Conservation (phyloP, 2,888 invertebrate genomes). For the Leucozona laternaria region DNA sequence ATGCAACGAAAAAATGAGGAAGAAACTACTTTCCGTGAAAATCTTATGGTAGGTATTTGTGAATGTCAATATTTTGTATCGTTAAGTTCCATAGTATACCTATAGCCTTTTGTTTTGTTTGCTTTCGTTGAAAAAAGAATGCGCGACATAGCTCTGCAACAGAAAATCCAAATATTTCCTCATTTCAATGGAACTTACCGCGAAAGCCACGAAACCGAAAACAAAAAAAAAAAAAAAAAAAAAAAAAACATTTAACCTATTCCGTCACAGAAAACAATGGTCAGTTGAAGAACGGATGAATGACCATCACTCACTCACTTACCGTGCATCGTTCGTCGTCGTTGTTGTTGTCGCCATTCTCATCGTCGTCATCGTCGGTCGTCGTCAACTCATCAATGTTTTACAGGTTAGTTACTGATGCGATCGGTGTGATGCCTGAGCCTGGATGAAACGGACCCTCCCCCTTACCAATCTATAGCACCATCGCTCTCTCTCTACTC, state of each 20-base stretch:
- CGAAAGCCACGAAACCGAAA: neutral
- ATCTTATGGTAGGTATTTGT: neutral
- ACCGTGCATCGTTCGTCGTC: conserved; percentile 26
- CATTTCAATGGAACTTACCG: conserved; percentile 55
- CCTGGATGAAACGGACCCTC: neutral
- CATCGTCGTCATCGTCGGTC: neutral
- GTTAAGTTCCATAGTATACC: neutral
- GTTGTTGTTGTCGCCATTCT: conserved; percentile 8
- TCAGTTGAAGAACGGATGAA: conserved; percentile 59
- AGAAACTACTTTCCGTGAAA: conserved; percentile 11
- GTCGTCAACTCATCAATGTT: conserved; percentile 39
- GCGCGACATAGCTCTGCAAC: conserved; percentile 33
- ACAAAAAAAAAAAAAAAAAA: neutral
- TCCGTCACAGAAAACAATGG: conserved; percentile 66
- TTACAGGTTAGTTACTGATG: conserved; percentile 30
- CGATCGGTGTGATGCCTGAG: conserved; percentile 3
- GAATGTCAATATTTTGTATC: conserved; percentile 14
- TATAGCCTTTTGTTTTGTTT: conserved; percentile 6
- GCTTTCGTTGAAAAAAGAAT: neutral
- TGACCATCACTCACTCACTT: conserved; percentile 68
- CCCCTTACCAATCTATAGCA: conserved; percentile 44
- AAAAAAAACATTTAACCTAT: conserved; percentile 39
- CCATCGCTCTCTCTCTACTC: conserved; percentile 25
- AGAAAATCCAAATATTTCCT: conserved; percentile 70
- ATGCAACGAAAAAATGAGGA: neutral